A percentile compares a stretch with the other conserved stretches of the same genome.
Conservation (phyloP, 2,888 invertebrate species). For the Carterocephalus palaemon region DNA sequence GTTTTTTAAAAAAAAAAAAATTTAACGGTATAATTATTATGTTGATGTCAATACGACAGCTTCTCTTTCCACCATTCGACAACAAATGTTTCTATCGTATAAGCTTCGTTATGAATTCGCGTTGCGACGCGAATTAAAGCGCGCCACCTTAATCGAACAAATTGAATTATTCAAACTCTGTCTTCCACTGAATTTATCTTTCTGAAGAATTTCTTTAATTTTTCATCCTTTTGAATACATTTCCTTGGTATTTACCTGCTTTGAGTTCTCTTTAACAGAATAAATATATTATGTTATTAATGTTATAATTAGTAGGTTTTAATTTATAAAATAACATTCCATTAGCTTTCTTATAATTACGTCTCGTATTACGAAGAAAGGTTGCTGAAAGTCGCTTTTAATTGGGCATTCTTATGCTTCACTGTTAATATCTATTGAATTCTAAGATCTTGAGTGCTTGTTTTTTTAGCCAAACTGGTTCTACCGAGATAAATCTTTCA, state of each 20-base stretch:
- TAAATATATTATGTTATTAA: too few species aligned
- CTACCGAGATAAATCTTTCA: conserved; percentile 13
- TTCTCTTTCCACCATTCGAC: conserved; percentile 1
- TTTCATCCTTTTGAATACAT: conserved; percentile 15
- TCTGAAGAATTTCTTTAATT: conserved; percentile 36
- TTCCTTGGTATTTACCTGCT: conserved; percentile 5
- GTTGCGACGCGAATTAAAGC: conserved; percentile 54
- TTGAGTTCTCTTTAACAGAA: background rate
- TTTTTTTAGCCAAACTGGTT: conserved; percentile 9
- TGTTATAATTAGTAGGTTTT: too few species aligned
- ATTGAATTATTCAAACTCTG: conserved; percentile 59
- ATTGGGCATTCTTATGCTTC: too few species aligned
- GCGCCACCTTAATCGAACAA: conserved; percentile 57
- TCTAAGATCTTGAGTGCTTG: too few species aligned
- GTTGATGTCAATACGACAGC: too few species aligned
- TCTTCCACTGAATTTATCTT: conserved; percentile 46
- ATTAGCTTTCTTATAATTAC: too few species aligned
- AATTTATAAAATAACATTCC: too few species aligned
- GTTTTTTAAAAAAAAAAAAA: too few species aligned
- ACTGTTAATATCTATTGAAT: too few species aligned
- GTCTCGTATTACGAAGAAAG: too few species aligned
- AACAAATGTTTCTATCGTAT: background rate
- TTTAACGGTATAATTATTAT: background rate
- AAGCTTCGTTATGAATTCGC: conserved; percentile 42
- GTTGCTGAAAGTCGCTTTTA: too few species aligned